Conservation (phyloP, 2,888 invertebrate genomes). For the Gastracanthus pulcherrimus region DNA sequence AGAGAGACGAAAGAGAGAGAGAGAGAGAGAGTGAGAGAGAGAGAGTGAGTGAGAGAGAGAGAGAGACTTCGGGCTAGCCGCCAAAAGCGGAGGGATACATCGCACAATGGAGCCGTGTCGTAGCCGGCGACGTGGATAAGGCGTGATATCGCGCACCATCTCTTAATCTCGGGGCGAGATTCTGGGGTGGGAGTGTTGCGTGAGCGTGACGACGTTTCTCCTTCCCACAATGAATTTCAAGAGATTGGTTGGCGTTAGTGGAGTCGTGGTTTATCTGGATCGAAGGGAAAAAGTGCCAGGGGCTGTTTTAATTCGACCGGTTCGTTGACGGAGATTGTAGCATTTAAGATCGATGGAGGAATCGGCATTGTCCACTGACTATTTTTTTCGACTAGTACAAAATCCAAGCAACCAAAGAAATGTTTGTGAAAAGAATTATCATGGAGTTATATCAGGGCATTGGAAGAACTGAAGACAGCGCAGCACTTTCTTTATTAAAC, state of each 20-base stretch:
- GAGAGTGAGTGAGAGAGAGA: neutral
- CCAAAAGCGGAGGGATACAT: constrained; percentile 5
- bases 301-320: neutral
- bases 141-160: neutral
- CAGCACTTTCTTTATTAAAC: no score
- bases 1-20: neutral
- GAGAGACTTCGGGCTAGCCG: neutral
- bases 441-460: no score
- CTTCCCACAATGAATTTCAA: neutral
- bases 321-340: neutral
- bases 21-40: neutral
- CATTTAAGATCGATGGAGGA: neutral
- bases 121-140: neutral
- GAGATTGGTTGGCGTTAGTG: neutral
- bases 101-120: constrained; percentile 7
- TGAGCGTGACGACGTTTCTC: neutral
- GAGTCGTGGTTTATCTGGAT: neutral
- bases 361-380: no score
- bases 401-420: no score
- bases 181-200: neutral
- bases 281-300: neutral
- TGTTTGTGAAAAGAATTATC: no score
- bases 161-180: neutral
- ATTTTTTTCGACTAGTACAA: no score
- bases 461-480: no score